Evolutionary conservation across 2,888 invertebrate genomes (phyloP).

Genomic region (Leptinotarsa peninsularis): DNA sequence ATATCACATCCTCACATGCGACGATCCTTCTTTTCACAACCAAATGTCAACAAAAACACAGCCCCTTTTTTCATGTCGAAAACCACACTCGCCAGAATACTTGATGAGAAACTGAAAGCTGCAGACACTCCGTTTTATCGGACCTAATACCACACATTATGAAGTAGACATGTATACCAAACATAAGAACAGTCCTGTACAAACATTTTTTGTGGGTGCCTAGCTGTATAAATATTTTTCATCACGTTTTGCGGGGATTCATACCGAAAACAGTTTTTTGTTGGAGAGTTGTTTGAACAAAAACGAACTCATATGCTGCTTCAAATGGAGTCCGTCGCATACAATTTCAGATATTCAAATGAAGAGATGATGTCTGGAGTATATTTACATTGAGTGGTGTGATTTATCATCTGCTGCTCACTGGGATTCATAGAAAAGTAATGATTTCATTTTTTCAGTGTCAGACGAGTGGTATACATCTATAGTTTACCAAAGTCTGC

Average conservation of each 20-base stretch:
- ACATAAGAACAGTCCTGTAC: conserved; percentile 6
- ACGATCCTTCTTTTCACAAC: too few species aligned
- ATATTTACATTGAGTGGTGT: background rate
- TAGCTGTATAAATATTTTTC: background rate
- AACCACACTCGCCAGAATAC: background rate
- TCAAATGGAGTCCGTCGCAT: background rate
- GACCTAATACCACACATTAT: background rate
- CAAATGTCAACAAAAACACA: too few species aligned
- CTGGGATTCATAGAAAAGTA: background rate
- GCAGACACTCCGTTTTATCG: background rate
- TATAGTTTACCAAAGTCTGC: too few species aligned
- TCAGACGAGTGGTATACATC: too few species aligned
- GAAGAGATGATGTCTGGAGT: background rate
- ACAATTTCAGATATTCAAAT: background rate
- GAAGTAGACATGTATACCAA: background rate
- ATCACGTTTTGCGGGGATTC: background rate
- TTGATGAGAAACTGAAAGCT: background rate
- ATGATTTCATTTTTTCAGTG: too few species aligned
- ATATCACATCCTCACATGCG: too few species aligned
- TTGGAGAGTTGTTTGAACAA: background rate
- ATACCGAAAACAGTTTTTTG: background rate
- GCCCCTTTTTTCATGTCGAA: background rate
- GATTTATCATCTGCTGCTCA: background rate
- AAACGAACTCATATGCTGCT: background rate
- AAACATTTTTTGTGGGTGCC: conserved; percentile 12